Conservation (phyloP, 2,888 invertebrate species). For the Plutella xylostella region DNA sequence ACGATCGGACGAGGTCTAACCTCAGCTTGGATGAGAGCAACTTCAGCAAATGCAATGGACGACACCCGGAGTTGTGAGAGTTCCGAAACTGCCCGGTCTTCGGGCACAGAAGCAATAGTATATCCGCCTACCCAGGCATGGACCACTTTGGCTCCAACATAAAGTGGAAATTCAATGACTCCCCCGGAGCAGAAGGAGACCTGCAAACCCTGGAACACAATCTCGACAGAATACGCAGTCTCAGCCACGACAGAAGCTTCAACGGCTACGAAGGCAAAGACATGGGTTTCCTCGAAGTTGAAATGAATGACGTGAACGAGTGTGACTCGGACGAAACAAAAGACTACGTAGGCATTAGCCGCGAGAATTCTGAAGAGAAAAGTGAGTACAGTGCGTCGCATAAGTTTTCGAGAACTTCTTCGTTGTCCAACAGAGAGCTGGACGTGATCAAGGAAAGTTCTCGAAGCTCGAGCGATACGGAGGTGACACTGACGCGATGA, state of each 20-base stretch:
- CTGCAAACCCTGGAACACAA: constrained; percentile 57
- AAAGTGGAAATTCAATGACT: constrained; percentile 62
- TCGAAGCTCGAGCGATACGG: constrained; percentile 64
- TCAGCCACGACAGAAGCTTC: constrained; percentile 56
- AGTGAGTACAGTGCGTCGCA: constrained; percentile 48
- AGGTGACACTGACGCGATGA: constrained; percentile 66
- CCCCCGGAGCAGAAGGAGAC: constrained; percentile 43
- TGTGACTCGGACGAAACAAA: constrained; percentile 51
- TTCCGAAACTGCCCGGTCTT: constrained; percentile 63
- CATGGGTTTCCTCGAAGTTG: constrained; percentile 55
- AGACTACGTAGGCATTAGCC: constrained; percentile 41
- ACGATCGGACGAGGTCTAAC: constrained; percentile 59
- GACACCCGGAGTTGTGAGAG: constrained; percentile 68
- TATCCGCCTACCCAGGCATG: constrained; percentile 58
- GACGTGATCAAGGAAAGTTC: constrained; percentile 67
- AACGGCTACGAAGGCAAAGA: constrained; percentile 43
- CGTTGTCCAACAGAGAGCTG: constrained; percentile 60
- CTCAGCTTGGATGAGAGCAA: constrained; percentile 61
- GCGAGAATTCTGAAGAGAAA: constrained; percentile 51
- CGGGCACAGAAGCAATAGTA: constrained; percentile 67
- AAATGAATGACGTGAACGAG: constrained; percentile 48
- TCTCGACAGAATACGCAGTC: constrained; percentile 59
- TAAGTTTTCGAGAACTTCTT: constrained; percentile 61
- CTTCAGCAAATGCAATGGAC: constrained; percentile 60
- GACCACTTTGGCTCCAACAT: constrained; percentile 63